Conservation (phyloP, 2,888 invertebrate genomes). For the Tinea semifulvella region DNA sequence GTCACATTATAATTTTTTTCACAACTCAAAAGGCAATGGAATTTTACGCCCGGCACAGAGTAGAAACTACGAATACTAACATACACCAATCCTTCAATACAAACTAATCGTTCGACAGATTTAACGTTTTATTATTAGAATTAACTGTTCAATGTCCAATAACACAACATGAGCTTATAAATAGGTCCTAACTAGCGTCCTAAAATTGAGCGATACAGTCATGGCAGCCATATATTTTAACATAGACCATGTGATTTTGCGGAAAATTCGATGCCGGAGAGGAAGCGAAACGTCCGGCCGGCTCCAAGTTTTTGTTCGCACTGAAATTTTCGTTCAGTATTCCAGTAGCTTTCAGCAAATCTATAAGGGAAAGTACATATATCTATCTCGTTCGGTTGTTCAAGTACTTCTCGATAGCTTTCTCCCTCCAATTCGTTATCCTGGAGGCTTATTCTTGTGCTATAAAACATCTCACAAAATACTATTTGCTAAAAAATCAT, state of each 20-base stretch:
- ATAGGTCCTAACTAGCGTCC: background rate
- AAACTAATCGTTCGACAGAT: conserved; percentile 21
- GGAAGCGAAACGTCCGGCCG: background rate
- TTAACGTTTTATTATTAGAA: conserved; percentile 21
- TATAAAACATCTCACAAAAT: background rate
- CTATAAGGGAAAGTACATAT: conserved; percentile 49
- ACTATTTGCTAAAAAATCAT: background rate
- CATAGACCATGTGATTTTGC: conserved; percentile 19
- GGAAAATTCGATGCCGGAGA: conserved; percentile 18
- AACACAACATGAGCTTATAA: conserved; percentile 9
- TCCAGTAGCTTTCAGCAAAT: conserved; percentile 50
- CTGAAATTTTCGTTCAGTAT: conserved; percentile 28
- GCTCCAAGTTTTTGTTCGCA: background rate
- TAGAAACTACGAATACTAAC: conserved; percentile 17
- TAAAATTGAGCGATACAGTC: conserved; percentile 2
- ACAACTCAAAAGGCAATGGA: conserved; percentile 17
- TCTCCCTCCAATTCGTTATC: background rate
- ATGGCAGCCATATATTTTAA: conserved; percentile 13
- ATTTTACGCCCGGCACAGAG: conserved; percentile 13
- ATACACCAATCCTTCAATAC: conserved; percentile 19
- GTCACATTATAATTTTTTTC: conserved; percentile 19
- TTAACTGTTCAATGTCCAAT: conserved; percentile 6
- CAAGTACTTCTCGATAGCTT: background rate
- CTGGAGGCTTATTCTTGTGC: conserved; percentile 1
- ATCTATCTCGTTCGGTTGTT: background rate